A percentile compares a stretch with the other conserved stretches of the same genome.
These are phyloP conservation scores for Mellilla xanthometata DNA, from an alignment of 2,888 invertebrate genomes.

Conservation along the genomic window DNA sequence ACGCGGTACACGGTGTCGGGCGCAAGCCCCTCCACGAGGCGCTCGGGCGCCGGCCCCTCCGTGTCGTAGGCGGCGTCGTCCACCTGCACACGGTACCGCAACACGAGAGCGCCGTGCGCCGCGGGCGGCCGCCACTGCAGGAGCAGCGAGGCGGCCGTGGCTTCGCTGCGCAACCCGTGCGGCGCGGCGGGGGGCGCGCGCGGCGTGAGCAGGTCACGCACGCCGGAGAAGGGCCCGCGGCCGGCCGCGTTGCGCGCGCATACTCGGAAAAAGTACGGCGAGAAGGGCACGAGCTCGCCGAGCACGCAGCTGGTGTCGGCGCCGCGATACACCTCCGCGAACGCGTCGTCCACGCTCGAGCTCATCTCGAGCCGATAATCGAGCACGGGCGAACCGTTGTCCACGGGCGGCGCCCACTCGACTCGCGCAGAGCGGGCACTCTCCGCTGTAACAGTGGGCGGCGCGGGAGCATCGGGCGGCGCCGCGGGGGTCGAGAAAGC, in stretches of 20 bases:
- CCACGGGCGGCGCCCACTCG: conserved; percentile 89
- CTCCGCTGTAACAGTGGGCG: conserved; percentile 82
- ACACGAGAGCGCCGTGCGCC: conserved; percentile 89
- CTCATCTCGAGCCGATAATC: conserved; percentile 92
- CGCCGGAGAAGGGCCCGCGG: conserved; percentile 87
- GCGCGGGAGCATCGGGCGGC: conserved; percentile 88
- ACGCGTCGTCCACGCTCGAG: conserved; percentile 77
- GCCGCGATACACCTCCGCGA: conserved; percentile 86
- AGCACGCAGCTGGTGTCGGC: conserved; percentile 85
- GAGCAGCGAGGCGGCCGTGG: conserved; percentile 86
- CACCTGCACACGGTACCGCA: conserved; percentile 89
- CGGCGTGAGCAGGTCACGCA: conserved; percentile 86
- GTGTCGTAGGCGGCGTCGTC: conserved; percentile 82
- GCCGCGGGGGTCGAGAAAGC: conserved; percentile 90
- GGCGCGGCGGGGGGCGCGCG: conserved; percentile 91
- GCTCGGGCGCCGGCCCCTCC: conserved; percentile 83
- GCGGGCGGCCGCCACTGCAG: conserved; percentile 90
- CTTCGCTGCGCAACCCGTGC: conserved; percentile 79
- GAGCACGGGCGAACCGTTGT: conserved; percentile 90
- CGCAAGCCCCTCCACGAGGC: conserved; percentile 85
- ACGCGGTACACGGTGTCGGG: conserved; percentile 93
- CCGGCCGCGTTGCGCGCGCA: conserved; percentile 93
- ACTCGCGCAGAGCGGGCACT: conserved; percentile 86
- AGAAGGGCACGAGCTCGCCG: conserved; percentile 89
- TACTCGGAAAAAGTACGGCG: conserved; percentile 91